Base-by-base conservation (phyloP, 2,797 vertebrate species). In the Picus viridis region DNA sequence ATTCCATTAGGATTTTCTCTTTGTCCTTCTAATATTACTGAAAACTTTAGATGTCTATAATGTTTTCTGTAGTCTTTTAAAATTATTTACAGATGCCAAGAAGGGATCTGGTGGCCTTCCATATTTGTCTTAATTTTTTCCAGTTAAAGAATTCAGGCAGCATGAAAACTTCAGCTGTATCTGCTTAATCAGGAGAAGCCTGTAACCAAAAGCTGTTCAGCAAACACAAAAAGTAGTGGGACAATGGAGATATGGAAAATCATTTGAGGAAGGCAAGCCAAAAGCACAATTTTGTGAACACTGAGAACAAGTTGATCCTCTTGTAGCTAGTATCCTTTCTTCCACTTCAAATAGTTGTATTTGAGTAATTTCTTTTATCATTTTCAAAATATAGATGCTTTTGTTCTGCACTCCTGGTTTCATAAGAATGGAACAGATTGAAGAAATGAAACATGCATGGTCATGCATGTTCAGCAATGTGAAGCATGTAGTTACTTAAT, bases 1-100 rank as follows among this genome's bases (percentile, higher is more conserved):
- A 45, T 19, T 45, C 23, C 10, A 82, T 74, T 62, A 74, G 72
- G 26, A 69, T 83, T 58, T 89, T 90, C 72, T 30, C 20, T n/a
- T n/a, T 65, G 68, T 93, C 29, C 47, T 86, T 53, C 62, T 69
- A 36, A 93, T 59, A 89, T 65, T 89, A 68, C 72, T 71, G 54
- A 93, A 92, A 92, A 71, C 16, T 90, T 91, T 45, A 89, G 51
- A 82, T 61, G 53, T 26, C 78, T 82, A 58, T 17, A 69, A 47
- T 11, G 59, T 77, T 85, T 51, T 72, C 75, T 75, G 51, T 77
- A 86, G 90, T 56, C 65, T 74, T 88, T 67, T 32, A 80, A 82
- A 96, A 88, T 93, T 89, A 83, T 92, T 93, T 83, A 68, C 90
- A 88, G 78, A 84, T 89, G 82, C 77, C 82, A 93, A 71, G 69